Base-by-base conservation (phyloP, 2,888 invertebrate genomes). In the Chouioia cunea region DNA sequence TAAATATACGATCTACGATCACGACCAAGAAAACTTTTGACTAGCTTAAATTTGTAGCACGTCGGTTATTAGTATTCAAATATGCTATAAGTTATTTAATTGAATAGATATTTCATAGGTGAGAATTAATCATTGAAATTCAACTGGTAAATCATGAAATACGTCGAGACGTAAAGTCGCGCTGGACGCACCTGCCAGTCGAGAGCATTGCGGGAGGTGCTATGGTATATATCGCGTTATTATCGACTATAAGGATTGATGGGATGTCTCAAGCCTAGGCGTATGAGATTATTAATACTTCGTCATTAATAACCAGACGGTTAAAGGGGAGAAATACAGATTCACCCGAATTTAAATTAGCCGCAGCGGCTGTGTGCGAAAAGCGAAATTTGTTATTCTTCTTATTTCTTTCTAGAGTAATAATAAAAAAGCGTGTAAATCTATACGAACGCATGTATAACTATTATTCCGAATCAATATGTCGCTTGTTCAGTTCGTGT, bases 381-480 rank as follows among this genome's bases (percentile, higher is more conserved):
- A 27, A 27, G 6, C 36, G 36, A 10, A 12, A 36, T 36, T 36
- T 36, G 36, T 36, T 6, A 36, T 12, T 36, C 12, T 36, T 36
- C 6, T 36, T 36, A 10, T 36, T 1, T 36, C 12, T 36, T 36
- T 3, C n/a, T n/a, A n/a, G n/a, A n/a, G n/a, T n/a, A n/a, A n/a
- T n/a, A n/a, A n/a, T n/a, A n/a, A n/a, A n/a, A 36, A 10, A 36
- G 10, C 36, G 36, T 12, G 6, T 10, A 12, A 36, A 10, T 10
- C 12, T 12, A 12, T 12, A 1, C 36, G 36, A 36, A 10, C 36
- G 36, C 12, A 36, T 10, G 8, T 18, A 53, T 50, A 20, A 48
- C n/a, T 44, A 67, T 67, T 48, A 67, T 62, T 56, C 20, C 48
- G 47, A 62, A 62, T 59, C 52, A 27, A 50, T 57, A 56, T 62